These are phyloP conservation scores for Strix uralensis DNA, from an alignment of 2,113 vertebrate genomes.

Conservation along the genomic window DNA sequence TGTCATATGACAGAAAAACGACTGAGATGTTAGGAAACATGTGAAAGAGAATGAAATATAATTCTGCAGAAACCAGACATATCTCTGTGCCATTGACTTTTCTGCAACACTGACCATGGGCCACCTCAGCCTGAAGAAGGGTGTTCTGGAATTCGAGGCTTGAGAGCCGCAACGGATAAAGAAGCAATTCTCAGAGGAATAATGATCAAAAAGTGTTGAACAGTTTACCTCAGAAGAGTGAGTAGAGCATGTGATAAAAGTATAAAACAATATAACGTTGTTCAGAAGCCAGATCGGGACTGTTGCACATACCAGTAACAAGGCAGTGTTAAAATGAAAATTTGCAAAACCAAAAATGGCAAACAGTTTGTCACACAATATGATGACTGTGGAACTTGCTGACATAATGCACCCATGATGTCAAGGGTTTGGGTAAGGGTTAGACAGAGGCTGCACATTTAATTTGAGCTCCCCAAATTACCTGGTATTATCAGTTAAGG, in stretches of 20 bases:
- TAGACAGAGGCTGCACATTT: not conserved
- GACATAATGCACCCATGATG: not conserved
- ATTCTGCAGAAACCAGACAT: not conserved
- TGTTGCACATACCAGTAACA: not conserved
- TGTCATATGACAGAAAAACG: not conserved
- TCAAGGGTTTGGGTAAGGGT: not conserved
- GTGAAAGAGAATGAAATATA: not conserved
- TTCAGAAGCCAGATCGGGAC: not conserved
- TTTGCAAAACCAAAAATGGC: not conserved
- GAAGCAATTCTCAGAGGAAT: not conserved
- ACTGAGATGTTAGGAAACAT: not conserved
- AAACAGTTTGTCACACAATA: not conserved
- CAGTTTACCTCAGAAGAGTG: not conserved
- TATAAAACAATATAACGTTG: not conserved
- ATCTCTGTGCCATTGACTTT: not conserved
- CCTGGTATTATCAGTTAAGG: not conserved
- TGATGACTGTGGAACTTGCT: accelerated
- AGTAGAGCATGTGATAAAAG: not conserved
- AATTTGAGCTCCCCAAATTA: not conserved
- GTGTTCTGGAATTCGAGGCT: not conserved
- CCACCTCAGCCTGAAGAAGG: not conserved
- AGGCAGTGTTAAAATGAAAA: not conserved
- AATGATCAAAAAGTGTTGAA: not conserved
- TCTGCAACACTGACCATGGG: accelerated
- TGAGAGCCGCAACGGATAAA: not conserved